Conservation (phyloP, 2,797 vertebrate species). For the Gadopsis bispinosus region DNA sequence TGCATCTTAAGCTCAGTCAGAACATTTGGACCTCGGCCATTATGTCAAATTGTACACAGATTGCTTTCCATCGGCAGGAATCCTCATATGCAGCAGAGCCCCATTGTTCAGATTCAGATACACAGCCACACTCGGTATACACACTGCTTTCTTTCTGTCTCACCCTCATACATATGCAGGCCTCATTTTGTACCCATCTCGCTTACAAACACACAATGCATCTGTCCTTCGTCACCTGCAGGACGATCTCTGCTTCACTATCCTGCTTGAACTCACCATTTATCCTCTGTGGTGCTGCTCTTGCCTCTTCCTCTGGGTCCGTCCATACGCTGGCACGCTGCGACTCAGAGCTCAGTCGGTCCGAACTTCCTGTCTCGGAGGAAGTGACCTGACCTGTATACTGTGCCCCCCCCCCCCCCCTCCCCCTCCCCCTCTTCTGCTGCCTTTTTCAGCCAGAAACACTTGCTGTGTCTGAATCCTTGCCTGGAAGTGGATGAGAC, state of each 20-base stretch:
- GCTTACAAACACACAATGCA: slow-evolving; percentile 6
- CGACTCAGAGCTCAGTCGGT: background rate
- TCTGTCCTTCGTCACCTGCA: slow-evolving; percentile 25
- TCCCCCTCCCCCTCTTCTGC: background rate
- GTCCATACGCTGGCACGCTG: background rate
- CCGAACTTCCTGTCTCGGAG: background rate
- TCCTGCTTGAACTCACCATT: slow-evolving; percentile 16
- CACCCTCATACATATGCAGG: slow-evolving; percentile 18
- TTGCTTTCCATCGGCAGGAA: slow-evolving; percentile 1
- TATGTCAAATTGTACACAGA: slow-evolving; percentile 18
- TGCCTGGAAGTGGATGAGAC: background rate
- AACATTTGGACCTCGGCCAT: slow-evolving; percentile 16
- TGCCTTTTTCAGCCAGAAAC: background rate
- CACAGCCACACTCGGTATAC: background rate
- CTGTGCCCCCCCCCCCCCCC: background rate
- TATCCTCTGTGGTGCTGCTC: slow-evolving; percentile 39
- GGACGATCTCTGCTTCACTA: slow-evolving; percentile 22
- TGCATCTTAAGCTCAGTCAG: slow-evolving; percentile 9
- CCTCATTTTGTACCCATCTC: slow-evolving; percentile 1
- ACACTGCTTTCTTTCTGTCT: background rate
- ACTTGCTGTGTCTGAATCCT: background rate
- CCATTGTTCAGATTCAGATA: slow-evolving; percentile 8
- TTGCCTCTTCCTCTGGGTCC: slow-evolving; percentile 15
- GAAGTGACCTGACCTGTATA: slow-evolving; percentile 24
- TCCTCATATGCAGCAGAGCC: background rate